Evolutionary conservation across 2,113 vertebrate genomes (phyloP).

Genomic region (Pedionomus torquatus): DNA sequence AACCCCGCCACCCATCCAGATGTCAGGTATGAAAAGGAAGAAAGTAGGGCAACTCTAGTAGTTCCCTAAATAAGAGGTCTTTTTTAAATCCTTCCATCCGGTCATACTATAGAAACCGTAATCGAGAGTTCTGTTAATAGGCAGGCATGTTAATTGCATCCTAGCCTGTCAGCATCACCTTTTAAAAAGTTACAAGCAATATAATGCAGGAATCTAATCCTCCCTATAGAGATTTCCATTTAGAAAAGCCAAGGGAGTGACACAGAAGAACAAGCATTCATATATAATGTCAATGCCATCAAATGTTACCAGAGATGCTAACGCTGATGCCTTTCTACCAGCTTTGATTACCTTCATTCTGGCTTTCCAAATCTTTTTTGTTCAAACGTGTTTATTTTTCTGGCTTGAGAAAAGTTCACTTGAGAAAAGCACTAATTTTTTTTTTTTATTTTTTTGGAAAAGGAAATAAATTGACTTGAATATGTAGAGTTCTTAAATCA

Average conservation of each 20-base stretch:
- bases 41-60: background rate
- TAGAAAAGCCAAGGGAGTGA: background rate
- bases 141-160: background rate
- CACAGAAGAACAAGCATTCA: background rate
- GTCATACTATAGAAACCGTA: background rate
- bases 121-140: background rate
- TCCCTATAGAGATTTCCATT: background rate
- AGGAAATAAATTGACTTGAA: background rate
- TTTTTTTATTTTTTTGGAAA: background rate
- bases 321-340: background rate
- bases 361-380: background rate
- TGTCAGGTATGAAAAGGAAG: background rate
- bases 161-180: background rate
- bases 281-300: background rate
- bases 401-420: background rate
- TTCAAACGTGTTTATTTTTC: background rate
- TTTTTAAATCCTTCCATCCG: background rate
- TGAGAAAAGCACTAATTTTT: background rate
- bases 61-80: background rate
- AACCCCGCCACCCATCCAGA: background rate
- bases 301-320: background rate
- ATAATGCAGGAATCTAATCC: background rate
- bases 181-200: background rate
- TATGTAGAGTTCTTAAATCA: background rate
- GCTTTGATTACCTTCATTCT: background rate